Base-by-base conservation (phyloP, 92 coral and sea anemone species). In the Parazoanthus swiftii region DNA sequence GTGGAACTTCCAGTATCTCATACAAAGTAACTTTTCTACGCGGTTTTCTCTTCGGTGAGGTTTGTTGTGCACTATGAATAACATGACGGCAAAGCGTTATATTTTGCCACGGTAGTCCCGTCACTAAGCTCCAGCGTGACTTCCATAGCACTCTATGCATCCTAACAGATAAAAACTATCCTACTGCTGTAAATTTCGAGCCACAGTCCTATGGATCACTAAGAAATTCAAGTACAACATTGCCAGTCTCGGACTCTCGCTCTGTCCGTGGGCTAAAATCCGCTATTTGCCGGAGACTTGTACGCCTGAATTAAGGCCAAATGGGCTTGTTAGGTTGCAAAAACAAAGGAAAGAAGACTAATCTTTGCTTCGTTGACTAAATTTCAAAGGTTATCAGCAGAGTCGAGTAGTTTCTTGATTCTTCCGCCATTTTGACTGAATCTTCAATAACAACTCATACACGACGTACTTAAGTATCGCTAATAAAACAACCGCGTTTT, bases 1-100 rank as follows among this genome's bases (percentile, higher is more conserved):
- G 95, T 8, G 93, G 88, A 23, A 96, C 93, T 23, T 93, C 95
- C 65, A 96, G 38, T 8, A 90, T 85, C 43, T 95, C 98, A 79
- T 96, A 96, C 58, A 93, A 89, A 3, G 94, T 86, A 43, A 44
- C 80, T 66, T 79, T 75, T 51, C 84, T 82, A 37, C 79, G 88
- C 85, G 67, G 43, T 37, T 63, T 90, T 5, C 72, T 73, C 76
- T 84, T 88, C 43, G 78, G 79, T 25, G 71, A 7, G 38, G 78
- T 70, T 15, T 84, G 44, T 8, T 80, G 85, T n/a, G 78, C 43
- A 70, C 38, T 84, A 7, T 68, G 77, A 26, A 6, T 70, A 67
- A 35, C 39, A 21, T 13, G 66, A 70, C 79, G 39, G 54, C 58
- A 15, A 14, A n/a, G 25, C 21, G 29, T 70, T 42, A 18, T 50